These are phyloP conservation scores for Tamias sibiricus DNA, from an alignment of 2,113 vertebrate species.

Conservation along the genomic window DNA sequence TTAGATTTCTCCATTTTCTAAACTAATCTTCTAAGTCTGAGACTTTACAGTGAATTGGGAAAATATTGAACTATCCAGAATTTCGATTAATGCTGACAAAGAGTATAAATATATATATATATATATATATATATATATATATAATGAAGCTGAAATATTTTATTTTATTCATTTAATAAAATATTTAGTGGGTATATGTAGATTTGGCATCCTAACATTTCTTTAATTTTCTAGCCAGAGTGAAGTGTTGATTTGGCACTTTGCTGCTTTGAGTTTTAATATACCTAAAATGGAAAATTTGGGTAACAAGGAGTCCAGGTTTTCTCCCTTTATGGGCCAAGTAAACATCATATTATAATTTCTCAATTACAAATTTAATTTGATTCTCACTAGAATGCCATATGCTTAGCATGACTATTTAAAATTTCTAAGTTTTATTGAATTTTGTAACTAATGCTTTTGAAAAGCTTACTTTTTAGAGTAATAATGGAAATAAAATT, in stretches of 20 bases:
- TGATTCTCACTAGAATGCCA: slow-evolving; percentile 25
- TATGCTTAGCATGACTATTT: slow-evolving; percentile 26
- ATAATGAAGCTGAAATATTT: neutral
- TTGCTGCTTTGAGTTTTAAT: slow-evolving; percentile 48
- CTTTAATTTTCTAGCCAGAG: slow-evolving; percentile 52
- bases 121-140: neutral
- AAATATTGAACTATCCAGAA: slow-evolving; percentile 52
- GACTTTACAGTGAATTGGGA: slow-evolving; percentile 27
- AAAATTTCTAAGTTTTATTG: slow-evolving; percentile 44
- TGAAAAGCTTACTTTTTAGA: slow-evolving; percentile 46
- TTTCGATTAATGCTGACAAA: slow-evolving; percentile 20
- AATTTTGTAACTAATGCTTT: slow-evolving; percentile 25
- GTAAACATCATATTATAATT: slow-evolving; percentile 38
- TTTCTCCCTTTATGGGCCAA: neutral
- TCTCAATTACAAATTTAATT: slow-evolving; percentile 57
- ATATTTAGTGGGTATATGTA: neutral
- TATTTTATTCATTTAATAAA: slow-evolving; percentile 36
- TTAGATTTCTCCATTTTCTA: slow-evolving; percentile 66
- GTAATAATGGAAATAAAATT: slow-evolving; percentile 41
- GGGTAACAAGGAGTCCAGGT: slow-evolving; percentile 20
- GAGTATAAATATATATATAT: slow-evolving; percentile 29
- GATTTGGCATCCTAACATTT: slow-evolving; percentile 28
- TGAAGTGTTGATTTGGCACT: slow-evolving; percentile 11
- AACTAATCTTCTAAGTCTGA: slow-evolving; percentile 66
- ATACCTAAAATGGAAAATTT: slow-evolving; percentile 54